A percentile compares a stretch with the other conserved stretches of the same genome.
Conservation (phyloP, 2,113 vertebrate genomes). For the Cairina moschata region DNA sequence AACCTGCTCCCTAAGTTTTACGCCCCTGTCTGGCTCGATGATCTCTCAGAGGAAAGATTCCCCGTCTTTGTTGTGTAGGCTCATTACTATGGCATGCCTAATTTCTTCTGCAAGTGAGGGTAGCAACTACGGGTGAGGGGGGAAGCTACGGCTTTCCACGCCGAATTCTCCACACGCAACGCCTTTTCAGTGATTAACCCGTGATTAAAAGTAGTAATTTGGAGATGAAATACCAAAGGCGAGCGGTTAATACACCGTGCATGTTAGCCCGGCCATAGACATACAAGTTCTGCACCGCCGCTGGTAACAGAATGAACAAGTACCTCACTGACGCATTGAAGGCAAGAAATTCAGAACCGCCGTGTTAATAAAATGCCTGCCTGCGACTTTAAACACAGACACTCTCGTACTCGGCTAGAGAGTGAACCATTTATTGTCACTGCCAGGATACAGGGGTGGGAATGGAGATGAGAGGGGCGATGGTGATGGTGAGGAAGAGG, state of each 20-base stretch:
- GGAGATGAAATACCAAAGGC: background rate
- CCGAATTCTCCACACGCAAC: slow-evolving; percentile 8
- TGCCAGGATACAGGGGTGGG: slow-evolving; percentile 45
- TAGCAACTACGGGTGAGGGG: slow-evolving; percentile 2
- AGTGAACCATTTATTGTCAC: slow-evolving; percentile 54
- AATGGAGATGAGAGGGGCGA: slow-evolving; percentile 26
- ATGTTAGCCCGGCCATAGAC: slow-evolving; percentile 11
- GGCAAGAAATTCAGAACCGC: slow-evolving; percentile 58
- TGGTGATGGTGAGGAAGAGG: background rate
- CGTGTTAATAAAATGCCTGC: slow-evolving; percentile 56
- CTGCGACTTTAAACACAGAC: slow-evolving; percentile 58
- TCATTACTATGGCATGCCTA: slow-evolving; percentile 6
- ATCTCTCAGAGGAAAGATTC: background rate
- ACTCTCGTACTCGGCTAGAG: slow-evolving; percentile 45
- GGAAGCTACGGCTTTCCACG: slow-evolving; percentile 40
- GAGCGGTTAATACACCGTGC: background rate
- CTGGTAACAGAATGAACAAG: slow-evolving; percentile 51
- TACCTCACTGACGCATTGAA: slow-evolving; percentile 68
- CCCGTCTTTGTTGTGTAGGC: slow-evolving; percentile 49
- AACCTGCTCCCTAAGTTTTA: slow-evolving; percentile 63
- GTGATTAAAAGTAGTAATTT: background rate
- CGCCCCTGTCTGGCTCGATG: background rate
- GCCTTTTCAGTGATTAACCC: slow-evolving; percentile 3
- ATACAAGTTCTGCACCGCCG: slow-evolving; percentile 72
- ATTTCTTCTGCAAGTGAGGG: slow-evolving; percentile 53